These are phyloP conservation scores for Psilopogon haemacephalus DNA, from an alignment of 2,113 vertebrate species.

Conservation along the genomic window DNA sequence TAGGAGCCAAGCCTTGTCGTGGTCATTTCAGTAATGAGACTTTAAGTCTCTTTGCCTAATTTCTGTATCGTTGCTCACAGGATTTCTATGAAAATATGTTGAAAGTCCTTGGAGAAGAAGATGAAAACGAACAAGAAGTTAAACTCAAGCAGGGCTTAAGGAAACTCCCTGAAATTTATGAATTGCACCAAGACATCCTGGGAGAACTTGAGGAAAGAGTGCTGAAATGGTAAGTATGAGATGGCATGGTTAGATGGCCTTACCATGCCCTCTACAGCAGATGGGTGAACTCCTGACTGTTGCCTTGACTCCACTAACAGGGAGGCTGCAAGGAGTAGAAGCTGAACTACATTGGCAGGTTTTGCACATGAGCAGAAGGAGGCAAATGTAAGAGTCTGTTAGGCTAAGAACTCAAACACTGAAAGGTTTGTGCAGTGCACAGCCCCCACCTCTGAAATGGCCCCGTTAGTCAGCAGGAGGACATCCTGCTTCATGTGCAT, in stretches of 20 bases:
- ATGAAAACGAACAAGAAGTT: slow-evolving; percentile 75
- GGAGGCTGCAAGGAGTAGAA: not conserved
- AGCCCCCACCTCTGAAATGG: not conserved
- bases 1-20: not conserved
- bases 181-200: slow-evolving; percentile 85
- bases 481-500: not conserved
- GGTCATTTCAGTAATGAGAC: not conserved
- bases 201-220: slow-evolving; percentile 85
- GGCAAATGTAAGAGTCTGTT: not conserved
- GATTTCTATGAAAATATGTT: slow-evolving; percentile 83
- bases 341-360: not conserved
- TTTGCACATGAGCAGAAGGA: not conserved
- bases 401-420: not conserved
- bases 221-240: slow-evolving; percentile 85
- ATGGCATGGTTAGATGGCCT: not conserved
- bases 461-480: not conserved
- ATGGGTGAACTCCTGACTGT: not conserved
- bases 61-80: slow-evolving; percentile 67
- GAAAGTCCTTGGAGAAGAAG: slow-evolving; percentile 74
- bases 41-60: not conserved
- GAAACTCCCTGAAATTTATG: slow-evolving; percentile 84
- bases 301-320: not conserved
- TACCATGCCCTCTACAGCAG: not conserved
- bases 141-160: slow-evolving; percentile 85
- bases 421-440: not conserved